phyloP scores from a whole-genome alignment of 2,797 vertebrate species.

The Pangasius sanitwongsei region DNA sequence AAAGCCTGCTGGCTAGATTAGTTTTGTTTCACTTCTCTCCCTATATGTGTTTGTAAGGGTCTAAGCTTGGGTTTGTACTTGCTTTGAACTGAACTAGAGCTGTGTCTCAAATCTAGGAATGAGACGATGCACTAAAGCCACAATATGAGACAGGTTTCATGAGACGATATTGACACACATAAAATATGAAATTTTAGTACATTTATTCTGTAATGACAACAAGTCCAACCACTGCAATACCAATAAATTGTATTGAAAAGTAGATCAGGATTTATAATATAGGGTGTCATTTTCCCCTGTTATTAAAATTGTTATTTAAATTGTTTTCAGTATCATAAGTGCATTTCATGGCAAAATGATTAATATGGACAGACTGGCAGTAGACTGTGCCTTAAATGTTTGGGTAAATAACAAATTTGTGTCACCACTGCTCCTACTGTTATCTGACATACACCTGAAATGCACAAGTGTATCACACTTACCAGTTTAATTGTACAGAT shows the following conservation, averaged over 20 bases:
- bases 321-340: neutral
- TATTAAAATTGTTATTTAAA: neutral
- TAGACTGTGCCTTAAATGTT: neutral
- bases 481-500: too few species aligned
- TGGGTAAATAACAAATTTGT: neutral
- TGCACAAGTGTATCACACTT: too few species aligned
- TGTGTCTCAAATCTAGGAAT: neutral
- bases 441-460: neutral
- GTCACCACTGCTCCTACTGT: neutral
- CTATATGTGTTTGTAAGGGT: neutral
- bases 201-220: neutral
- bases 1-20: slow-evolving; percentile 4
- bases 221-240: neutral
- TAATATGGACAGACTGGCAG: neutral
- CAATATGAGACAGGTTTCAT: neutral
- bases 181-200: neutral
- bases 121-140: neutral
- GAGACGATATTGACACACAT: neutral
- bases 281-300: neutral
- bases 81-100: neutral
- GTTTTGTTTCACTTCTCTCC: neutral
- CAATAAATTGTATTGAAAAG: neutral
- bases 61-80: neutral
- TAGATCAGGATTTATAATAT: neutral
- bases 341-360: neutral